Evolutionary conservation across 2,888 invertebrate genomes (phyloP).

Genomic region (Eupithecia pulchellata): DNA sequence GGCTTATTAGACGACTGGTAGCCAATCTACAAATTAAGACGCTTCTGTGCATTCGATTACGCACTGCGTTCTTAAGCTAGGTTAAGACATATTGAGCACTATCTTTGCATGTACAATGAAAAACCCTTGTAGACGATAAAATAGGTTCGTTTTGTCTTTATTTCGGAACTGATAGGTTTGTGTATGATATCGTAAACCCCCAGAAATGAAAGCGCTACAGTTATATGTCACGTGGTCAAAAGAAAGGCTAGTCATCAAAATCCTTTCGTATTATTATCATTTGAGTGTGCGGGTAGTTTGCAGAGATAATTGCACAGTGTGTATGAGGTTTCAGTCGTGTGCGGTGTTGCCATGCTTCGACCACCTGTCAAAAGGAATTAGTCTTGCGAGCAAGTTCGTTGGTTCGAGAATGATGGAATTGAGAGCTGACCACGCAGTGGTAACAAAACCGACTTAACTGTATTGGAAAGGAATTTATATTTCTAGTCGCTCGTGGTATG

Average conservation of each 20-base stretch:
- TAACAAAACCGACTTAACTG: background rate
- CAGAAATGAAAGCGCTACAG: background rate
- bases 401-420: conserved; percentile 20
- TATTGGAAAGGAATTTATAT: conserved; percentile 5
- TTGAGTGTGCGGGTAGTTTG: background rate
- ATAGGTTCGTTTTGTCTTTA: background rate
- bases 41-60: background rate
- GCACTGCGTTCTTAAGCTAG: background rate
- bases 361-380: conserved; percentile 26
- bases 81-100: background rate
- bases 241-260: conserved; percentile 6
- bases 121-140: background rate
- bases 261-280: background rate
- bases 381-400: conserved; percentile 20
- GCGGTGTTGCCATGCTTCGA: conserved; percentile 33
- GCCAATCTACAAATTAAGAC: background rate
- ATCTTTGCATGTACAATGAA: background rate
- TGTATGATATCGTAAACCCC: background rate
- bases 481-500: conserved; percentile 21
- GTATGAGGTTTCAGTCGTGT: conserved; percentile 22
- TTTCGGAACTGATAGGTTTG: background rate
- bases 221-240: background rate
- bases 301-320: background rate
- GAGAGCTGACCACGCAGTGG: conserved; percentile 16
- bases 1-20: background rate